Evolutionary conservation across 2,113 vertebrate genomes (phyloP), one percentile per base, ranked within the genome.

Genomic region (Ibidorhyncha struthersii): DNA sequence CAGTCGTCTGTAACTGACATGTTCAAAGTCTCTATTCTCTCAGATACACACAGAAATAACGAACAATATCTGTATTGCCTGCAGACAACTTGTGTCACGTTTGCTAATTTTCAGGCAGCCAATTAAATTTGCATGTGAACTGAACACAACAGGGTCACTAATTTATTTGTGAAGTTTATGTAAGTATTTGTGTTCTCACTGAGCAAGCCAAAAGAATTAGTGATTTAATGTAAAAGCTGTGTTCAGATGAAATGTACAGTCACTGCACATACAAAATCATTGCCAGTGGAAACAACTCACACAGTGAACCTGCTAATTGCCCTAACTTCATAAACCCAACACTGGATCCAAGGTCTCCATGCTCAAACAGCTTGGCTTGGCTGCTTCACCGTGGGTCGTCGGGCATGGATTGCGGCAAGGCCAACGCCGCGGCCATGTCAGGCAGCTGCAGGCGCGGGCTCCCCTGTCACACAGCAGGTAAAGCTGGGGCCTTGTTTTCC

Each of bases 221-320:
- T 61, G 84, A 71, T 94, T 94, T 72, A 76, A 85, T 47, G 43
- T 67, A 79, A 94, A 91, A 91, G 81, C 58, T 66, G 85, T 32
- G n/a, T 70, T 92, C 82, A 43, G 59, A 92, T 66, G 53, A 90
- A 93, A 93, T 16, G 7, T 90, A 61, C 34, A 73, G 82, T 80
- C 85, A 38, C 90, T 95, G 79, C 38, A 45, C 45, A 92, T 70
- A 96, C 95, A 86, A 82, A 93, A 87, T 18, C 66, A 53, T 8
- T 96, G 95, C 96, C 96, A 96, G 93, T 29, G 66, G 93, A 96
- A 96, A 97, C 95, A 97, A 32, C 74, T 91, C 70, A 16, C 34
- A 58, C 49, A 40, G 82, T 30, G 85, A 90, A 95, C 27, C n/a
- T 70, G 71, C 58, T 90, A 96, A 96, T 92, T 90, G 58, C 92